Conservation (phyloP, 2,888 invertebrate genomes). For the Erpobdella octoculata region DNA sequence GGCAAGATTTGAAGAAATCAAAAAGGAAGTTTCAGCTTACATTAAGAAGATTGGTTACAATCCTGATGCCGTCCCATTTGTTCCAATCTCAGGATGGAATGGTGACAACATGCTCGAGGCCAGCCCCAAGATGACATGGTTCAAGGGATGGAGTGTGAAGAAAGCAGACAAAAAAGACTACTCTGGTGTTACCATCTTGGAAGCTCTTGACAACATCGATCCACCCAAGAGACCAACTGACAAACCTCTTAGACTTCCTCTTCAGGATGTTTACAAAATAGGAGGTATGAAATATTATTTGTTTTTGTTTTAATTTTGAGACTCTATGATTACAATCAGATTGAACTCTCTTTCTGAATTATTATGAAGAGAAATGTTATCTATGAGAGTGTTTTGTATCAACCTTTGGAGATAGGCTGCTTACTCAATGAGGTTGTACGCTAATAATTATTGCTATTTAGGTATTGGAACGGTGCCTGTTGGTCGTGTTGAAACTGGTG, state of each 20-base stretch:
- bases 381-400: background rate
- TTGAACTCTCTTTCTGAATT: background rate
- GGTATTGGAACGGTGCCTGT: conserved; percentile 99
- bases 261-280: conserved; percentile 99
- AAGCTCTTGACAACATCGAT: conserved; percentile 91
- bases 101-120: conserved; percentile 99
- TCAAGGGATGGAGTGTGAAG: conserved; percentile 74
- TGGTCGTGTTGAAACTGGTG: conserved; percentile 96
- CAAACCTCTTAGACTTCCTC: conserved; percentile 92
- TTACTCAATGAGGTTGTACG: background rate
- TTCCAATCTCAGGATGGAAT: conserved; percentile 99
- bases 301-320: background rate
- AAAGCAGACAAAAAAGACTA: conserved; percentile 65
- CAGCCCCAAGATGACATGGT: conserved; percentile 81
- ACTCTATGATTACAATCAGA: background rate
- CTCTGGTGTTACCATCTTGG: conserved; percentile 73
- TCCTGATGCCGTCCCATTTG: conserved; percentile 90
- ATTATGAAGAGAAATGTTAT: background rate
- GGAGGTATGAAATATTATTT: conserved; percentile 70
- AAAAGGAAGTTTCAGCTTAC: conserved; percentile 93
- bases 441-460: conserved; percentile 15
- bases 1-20: conserved; percentile 74
- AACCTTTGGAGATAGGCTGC: background rate
- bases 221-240: conserved; percentile 91
- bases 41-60: conserved; percentile 99